Evolutionary conservation across 2,888 invertebrate species (phyloP).

Genomic region (Cosmorhoe ocellata): DNA sequence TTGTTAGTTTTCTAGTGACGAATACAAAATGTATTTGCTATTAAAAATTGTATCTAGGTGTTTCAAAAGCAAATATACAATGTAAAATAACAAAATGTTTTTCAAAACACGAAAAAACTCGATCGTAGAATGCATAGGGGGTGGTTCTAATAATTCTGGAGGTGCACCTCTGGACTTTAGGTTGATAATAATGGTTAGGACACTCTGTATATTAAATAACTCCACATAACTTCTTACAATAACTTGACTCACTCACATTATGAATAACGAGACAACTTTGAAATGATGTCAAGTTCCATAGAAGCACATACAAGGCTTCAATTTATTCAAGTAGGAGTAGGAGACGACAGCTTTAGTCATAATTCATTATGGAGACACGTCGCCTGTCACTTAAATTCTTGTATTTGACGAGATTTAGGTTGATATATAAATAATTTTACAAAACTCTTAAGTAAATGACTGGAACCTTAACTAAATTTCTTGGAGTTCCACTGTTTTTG

Average conservation of each 20-base stretch:
- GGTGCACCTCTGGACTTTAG: too few relatives aligned
- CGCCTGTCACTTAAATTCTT: conserved; percentile 4
- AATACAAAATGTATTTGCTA: neutral
- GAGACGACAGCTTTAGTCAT: neutral
- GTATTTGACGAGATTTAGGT: neutral
- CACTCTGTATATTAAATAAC: neutral
- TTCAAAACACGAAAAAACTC: too few relatives aligned
- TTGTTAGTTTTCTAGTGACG: neutral
- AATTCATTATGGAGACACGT: neutral
- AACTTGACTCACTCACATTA: neutral
- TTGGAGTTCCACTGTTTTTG: too few relatives aligned
- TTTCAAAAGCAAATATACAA: neutral
- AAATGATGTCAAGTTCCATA: conserved; percentile 2
- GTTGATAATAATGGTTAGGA: too few relatives aligned
- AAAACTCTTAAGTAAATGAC: too few relatives aligned
- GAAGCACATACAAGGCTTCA: neutral
- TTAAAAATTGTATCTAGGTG: too few relatives aligned
- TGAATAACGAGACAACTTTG: conserved; percentile 7
- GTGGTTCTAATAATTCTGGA: too few relatives aligned
- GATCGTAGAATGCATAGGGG: too few relatives aligned
- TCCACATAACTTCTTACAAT: neutral
- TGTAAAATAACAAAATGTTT: too few relatives aligned
- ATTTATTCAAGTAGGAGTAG: conserved; percentile 1
- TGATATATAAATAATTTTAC: too few relatives aligned
- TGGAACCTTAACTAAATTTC: too few relatives aligned